These are phyloP conservation scores for Prietella phreatophila DNA, from an alignment of 2,113 vertebrate species.

Conservation along the genomic window DNA sequence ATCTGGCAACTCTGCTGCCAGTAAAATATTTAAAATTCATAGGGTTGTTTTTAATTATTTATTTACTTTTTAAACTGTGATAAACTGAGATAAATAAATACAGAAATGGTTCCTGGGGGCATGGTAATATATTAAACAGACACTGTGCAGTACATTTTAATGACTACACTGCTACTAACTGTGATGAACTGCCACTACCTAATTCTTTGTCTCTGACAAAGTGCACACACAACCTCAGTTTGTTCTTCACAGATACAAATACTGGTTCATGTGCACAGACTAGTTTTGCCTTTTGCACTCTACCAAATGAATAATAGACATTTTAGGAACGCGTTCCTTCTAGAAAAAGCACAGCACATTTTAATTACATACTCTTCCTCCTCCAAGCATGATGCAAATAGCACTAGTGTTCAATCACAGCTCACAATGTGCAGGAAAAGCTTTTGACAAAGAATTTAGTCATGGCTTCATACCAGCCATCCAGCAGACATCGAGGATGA, in stretches of 20 bases:
- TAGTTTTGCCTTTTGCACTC: neutral
- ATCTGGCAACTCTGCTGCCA: neutral
- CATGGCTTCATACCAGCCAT: neutral
- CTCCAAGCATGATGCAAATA: neutral
- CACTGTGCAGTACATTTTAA: slow-evolving; percentile 6
- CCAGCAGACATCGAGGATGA: slow-evolving; percentile 1
- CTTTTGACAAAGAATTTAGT: slow-evolving; percentile 4
- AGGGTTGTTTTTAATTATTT: neutral
- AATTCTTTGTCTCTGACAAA: slow-evolving; percentile 15
- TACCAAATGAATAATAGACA: neutral
- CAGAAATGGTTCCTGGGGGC: neutral
- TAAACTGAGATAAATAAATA: neutral
- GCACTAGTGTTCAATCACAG: slow-evolving; percentile 4
- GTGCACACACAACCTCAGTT: slow-evolving; percentile 6
- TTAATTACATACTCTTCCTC: slow-evolving; percentile 7
- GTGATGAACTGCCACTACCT: slow-evolving; percentile 14
- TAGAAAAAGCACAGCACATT: neutral
- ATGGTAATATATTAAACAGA: slow-evolving; percentile 31
- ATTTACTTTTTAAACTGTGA: neutral
- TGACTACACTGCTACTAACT: slow-evolving; percentile 1
- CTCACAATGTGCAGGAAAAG: neutral
- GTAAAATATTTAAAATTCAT: neutral
- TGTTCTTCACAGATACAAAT: neutral
- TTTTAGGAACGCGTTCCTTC: neutral
- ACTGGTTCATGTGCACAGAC: neutral